phyloP scores from a whole-genome alignment of 2,113 vertebrate species.

The Gavialis gangeticus region DNA sequence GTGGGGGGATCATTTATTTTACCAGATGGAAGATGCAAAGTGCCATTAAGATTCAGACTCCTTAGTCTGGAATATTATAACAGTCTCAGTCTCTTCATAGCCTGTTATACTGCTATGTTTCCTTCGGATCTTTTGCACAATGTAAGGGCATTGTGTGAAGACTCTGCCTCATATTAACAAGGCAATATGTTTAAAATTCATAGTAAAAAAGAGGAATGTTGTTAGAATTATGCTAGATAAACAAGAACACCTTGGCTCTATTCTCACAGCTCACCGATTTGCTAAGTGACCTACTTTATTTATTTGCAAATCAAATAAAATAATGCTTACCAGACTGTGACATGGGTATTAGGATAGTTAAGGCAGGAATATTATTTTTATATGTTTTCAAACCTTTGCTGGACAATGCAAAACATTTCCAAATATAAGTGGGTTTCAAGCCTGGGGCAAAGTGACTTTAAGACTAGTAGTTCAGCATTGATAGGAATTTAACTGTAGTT shows the following conservation, averaged over 20 bases:
- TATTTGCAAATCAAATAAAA: constrained; percentile 23
- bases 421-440: constrained; percentile 1
- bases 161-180: not conserved
- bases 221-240: not conserved
- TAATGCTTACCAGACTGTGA: not conserved
- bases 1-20: not conserved
- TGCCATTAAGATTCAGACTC: not conserved
- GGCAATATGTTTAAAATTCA: not conserved
- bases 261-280: not conserved
- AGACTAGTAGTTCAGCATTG: not conserved
- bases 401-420: not conserved
- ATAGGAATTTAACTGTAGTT: not conserved
- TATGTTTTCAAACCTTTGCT: not conserved
- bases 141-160: not conserved
- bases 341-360: constrained; percentile 1
- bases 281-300: not conserved
- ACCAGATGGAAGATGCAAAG: not conserved
- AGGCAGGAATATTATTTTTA: not conserved
- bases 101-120: not conserved
- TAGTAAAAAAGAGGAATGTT: not conserved
- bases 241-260: not conserved
- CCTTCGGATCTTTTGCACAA: not conserved
- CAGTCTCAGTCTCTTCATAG: not conserved
- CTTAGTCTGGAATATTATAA: not conserved
- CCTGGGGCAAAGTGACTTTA: not conserved